These are phyloP conservation scores for Notocelia uddmanniana DNA, from an alignment of 2,888 invertebrate genomes.

Conservation along the genomic window DNA sequence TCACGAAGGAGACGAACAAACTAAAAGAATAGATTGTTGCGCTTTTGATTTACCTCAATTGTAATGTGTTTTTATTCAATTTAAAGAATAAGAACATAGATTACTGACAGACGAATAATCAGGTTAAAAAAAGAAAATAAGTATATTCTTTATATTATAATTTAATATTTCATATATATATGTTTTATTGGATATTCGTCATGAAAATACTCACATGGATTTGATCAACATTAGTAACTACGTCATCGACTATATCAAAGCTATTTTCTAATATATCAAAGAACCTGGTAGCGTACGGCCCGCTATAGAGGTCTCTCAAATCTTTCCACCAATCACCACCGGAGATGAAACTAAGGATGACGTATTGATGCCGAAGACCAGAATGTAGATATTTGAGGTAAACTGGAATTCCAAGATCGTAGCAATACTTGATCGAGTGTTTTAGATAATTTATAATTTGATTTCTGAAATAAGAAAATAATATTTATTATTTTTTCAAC, in stretches of 20 bases:
- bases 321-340: slow-evolving; percentile 77
- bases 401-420: slow-evolving; percentile 70
- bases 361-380: slow-evolving; percentile 67
- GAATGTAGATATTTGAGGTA: slow-evolving; percentile 76
- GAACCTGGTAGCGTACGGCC: slow-evolving; percentile 64
- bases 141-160: too few species aligned
- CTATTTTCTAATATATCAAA: slow-evolving; percentile 68
- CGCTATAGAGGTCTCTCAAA: slow-evolving; percentile 65
- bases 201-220: slow-evolving; percentile 70
- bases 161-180: not conserved
- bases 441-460: slow-evolving; percentile 61
- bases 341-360: slow-evolving; percentile 69
- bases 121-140: not conserved
- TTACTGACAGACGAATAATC: not conserved
- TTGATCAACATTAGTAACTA: slow-evolving; percentile 73
- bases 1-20: slow-evolving; percentile 76
- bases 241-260: slow-evolving; percentile 69
- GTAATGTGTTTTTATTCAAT: not conserved
- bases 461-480: slow-evolving; percentile 59
- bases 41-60: not conserved
- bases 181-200: too few species aligned
- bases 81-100: not conserved
- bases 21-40: slow-evolving; percentile 54
- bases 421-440: slow-evolving; percentile 66
- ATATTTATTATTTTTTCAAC: not conserved